phyloP scores from a whole-genome alignment of 2,888 invertebrate species.

The Drosophila buzzatii region DNA sequence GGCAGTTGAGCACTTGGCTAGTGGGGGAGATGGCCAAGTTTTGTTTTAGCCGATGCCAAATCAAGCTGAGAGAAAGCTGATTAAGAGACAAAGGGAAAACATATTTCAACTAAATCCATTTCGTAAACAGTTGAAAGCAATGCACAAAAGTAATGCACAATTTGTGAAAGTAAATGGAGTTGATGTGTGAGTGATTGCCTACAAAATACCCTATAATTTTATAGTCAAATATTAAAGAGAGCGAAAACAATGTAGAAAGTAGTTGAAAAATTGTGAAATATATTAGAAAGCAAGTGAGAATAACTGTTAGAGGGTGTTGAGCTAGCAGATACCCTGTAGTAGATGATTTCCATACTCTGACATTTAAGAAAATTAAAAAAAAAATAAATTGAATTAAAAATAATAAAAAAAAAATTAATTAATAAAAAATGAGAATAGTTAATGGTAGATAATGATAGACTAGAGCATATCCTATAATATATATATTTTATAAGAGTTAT shows the following conservation, averaged over 20 bases:
- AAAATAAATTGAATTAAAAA: too few species aligned
- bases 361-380: too few species aligned
- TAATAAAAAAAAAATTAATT: too few species aligned
- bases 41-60: constrained; percentile 1
- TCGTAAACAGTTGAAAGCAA: not conserved
- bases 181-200: too few species aligned
- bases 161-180: not conserved
- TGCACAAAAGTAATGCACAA: not conserved
- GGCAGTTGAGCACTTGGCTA: constrained; percentile 13
- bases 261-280: too few species aligned
- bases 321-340: not conserved
- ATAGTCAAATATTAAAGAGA: not conserved
- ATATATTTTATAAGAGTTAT: not conserved
- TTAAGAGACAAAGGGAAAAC: constrained; percentile 3
- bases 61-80: not conserved
- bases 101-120: constrained; percentile 4
- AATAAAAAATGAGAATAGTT: too few species aligned
- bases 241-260: not conserved
- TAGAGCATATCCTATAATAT: not conserved
- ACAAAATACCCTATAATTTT: too few species aligned
- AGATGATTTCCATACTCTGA: too few species aligned
- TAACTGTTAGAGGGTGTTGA: not conserved
- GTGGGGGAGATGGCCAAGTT: not conserved
- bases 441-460: not conserved
- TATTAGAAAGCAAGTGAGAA: not conserved